Percentiles rank a stretch among this genome's conserved stretches.
phyloP scores from a whole-genome alignment of 2,113 vertebrate genomes.

The Microtus montanus region DNA sequence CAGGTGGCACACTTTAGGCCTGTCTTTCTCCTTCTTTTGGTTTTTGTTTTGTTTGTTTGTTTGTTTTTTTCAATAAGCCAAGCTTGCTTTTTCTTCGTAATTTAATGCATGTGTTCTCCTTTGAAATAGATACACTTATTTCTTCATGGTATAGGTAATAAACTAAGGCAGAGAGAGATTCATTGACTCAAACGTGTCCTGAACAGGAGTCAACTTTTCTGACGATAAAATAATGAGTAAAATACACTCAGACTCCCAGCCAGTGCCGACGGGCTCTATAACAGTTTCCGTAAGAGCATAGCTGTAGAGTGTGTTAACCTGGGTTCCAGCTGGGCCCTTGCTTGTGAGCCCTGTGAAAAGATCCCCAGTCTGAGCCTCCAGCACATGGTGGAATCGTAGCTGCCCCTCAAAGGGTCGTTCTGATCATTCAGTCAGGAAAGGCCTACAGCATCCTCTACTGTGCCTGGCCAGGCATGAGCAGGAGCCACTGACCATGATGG shows the following conservation, averaged over 20 bases:
- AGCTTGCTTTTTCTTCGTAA: neutral
- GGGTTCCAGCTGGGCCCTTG: neutral
- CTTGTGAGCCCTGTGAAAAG: neutral
- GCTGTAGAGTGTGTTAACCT: neutral
- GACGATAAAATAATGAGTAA: neutral
- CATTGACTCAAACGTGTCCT: neutral
- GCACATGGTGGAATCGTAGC: neutral
- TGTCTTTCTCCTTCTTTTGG: neutral
- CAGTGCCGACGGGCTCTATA: neutral
- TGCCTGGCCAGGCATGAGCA: neutral
- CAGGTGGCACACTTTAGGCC: neutral
- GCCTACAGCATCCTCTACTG: accelerated
- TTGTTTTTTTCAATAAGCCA: neutral
- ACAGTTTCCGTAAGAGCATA: neutral
- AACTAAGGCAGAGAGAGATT: neutral
- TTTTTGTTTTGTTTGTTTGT: no score
- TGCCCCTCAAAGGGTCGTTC: neutral
- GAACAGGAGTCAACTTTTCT: neutral
- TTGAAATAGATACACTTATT: neutral
- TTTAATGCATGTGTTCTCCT: neutral
- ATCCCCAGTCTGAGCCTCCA: neutral
- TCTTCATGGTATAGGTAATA: neutral
- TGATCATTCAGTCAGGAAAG: neutral
- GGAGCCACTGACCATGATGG: neutral
- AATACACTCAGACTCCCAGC: neutral